Evolutionary conservation across 2,888 invertebrate species (phyloP).

Genomic region (Tiliacea aurago): DNA sequence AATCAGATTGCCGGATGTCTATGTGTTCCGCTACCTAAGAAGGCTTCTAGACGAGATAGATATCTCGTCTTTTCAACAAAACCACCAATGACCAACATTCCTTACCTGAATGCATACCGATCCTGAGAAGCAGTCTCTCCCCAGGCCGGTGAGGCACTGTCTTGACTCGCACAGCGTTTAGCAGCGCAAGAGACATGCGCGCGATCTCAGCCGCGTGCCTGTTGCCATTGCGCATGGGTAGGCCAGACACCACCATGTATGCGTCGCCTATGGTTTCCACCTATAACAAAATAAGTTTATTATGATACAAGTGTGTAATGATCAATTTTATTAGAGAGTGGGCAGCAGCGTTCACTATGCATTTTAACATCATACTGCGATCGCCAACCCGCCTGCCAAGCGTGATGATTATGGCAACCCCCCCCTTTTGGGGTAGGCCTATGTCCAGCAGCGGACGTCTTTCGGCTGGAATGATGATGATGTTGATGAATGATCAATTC

Average conservation of each 20-base stretch:
- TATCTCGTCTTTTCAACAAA: neutral
- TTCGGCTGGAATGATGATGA: too few species aligned
- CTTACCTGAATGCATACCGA: constrained; percentile 97
- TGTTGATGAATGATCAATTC: too few species aligned
- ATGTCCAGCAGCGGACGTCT: too few species aligned
- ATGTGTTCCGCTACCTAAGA: neutral
- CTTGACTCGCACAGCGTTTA: constrained; percentile 96
- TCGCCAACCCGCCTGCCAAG: too few species aligned
- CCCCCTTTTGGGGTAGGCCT: too few species aligned
- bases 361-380: too few species aligned
- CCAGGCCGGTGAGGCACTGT: constrained; percentile 97
- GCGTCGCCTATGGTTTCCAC: constrained; percentile 97
- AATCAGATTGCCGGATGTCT: neutral
- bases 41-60: too few species aligned
- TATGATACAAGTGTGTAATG: too few species aligned
- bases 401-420: too few species aligned
- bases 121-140: constrained; percentile 96
- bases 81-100: neutral
- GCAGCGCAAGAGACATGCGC: constrained; percentile 96
- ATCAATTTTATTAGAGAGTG: too few species aligned
- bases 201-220: constrained; percentile 98
- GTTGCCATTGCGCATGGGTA: constrained; percentile 97
- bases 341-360: too few species aligned
- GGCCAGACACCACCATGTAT: constrained; percentile 96
- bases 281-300: constrained; percentile 84